Conservation (phyloP, 2,797 vertebrate genomes). For the Siniperca scherzeri region DNA sequence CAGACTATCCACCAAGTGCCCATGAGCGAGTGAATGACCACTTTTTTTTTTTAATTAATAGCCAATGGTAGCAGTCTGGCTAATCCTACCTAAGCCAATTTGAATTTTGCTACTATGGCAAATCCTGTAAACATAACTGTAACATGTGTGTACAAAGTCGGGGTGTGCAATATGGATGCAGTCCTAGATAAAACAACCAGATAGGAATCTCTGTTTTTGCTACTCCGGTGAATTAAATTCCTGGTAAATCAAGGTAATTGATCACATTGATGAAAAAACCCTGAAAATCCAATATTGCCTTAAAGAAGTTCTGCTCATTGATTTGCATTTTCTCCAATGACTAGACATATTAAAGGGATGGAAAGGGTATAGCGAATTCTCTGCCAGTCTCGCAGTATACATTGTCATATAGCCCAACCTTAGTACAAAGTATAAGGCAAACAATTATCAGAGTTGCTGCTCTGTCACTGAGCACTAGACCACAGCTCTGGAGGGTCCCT, state of each 20-base stretch:
- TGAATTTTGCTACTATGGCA: conserved; percentile 17
- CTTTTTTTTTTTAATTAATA: conserved; percentile 22
- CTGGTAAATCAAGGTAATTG: conserved; percentile 20
- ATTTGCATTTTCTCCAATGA: conserved; percentile 33
- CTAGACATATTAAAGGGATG: conserved; percentile 1
- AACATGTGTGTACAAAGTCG: not conserved
- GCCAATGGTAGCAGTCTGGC: conserved; percentile 14
- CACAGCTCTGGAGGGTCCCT: conserved; percentile 61
- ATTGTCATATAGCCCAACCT: conserved; percentile 10
- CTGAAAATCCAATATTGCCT: conserved; percentile 14
- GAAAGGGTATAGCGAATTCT: conserved; percentile 2
- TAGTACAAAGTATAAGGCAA: conserved; percentile 37
- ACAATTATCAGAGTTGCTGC: conserved; percentile 55
- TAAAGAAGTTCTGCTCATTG: conserved; percentile 5
- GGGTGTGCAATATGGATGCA: not conserved
- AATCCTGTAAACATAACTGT: conserved; percentile 24
- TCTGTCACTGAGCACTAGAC: conserved; percentile 51
- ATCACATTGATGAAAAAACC: conserved; percentile 14
- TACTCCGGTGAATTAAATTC: conserved; percentile 19
- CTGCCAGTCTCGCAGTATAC: not conserved
- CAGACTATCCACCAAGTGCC: conserved; percentile 2
- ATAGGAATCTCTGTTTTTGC: not conserved
- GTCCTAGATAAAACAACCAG: not conserved
- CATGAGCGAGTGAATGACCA: conserved; percentile 18
- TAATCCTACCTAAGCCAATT: conserved; percentile 31